Conservation (phyloP, 2,888 invertebrate species). For the Patella ulyssiponensis region DNA sequence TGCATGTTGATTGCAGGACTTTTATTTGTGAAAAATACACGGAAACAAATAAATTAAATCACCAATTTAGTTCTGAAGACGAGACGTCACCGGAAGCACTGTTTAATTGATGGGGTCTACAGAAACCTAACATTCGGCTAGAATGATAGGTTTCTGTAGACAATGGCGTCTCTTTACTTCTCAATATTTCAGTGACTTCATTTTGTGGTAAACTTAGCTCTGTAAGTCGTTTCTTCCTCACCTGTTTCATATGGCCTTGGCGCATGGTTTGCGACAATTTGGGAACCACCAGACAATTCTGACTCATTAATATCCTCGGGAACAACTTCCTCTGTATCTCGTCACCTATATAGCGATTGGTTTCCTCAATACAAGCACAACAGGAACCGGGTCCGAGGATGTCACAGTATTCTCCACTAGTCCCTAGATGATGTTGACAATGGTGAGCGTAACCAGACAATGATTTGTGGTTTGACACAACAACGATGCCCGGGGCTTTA, state of each 20-base stretch:
- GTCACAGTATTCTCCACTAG: constrained; percentile 50
- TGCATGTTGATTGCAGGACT: too few species aligned
- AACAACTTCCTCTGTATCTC: constrained; percentile 55
- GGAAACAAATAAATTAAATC: too few species aligned
- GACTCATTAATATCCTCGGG: constrained; percentile 50
- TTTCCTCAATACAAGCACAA: constrained; percentile 55
- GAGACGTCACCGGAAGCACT: too few species aligned
- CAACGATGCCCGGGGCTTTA: constrained; percentile 27
- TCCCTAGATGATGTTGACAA: constrained; percentile 23
- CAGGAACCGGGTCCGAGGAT: constrained; percentile 57
- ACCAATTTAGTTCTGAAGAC: too few species aligned
- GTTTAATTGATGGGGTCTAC: too few species aligned
- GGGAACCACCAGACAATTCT: constrained; percentile 25
- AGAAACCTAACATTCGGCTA: too few species aligned
- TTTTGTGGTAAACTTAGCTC: constrained; percentile 43
- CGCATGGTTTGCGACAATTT: constrained; percentile 33
- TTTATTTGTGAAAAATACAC: too few species aligned
- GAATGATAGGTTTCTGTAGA: background rate
- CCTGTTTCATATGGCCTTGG: constrained; percentile 49
- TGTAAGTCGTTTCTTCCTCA: constrained; percentile 43
- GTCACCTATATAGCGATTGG: constrained; percentile 55
- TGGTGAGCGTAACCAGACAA: constrained; percentile 22
- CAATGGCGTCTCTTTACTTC: background rate
- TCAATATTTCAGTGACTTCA: background rate
- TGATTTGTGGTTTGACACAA: constrained; percentile 28